Percentiles rank a stretch among this genome's conserved stretches.
These are phyloP conservation scores for Drusus annulatus DNA, from an alignment of 1,140 invertebrate species.

Conservation along the genomic window DNA sequence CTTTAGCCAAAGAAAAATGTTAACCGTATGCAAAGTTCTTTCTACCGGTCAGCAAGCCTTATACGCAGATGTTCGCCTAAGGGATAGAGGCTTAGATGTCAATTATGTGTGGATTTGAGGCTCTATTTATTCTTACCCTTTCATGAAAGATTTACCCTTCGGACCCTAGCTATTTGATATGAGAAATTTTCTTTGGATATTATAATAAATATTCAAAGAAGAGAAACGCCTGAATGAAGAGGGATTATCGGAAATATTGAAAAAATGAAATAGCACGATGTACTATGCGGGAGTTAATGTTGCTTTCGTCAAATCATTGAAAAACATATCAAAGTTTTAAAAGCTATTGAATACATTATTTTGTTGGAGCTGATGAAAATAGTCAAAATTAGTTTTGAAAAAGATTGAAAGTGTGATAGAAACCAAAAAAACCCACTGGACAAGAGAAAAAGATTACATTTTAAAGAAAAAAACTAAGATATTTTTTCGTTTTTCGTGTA, in stretches of 20 bases:
- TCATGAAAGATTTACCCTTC: conserved; percentile 32
- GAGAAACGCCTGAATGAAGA: background rate
- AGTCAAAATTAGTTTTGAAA: too few species aligned
- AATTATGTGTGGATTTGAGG: conserved; percentile 48
- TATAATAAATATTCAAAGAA: conserved; percentile 39
- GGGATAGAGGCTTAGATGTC: conserved; percentile 14
- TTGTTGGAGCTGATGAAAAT: too few species aligned
- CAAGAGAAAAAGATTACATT: too few species aligned
- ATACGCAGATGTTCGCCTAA: background rate
- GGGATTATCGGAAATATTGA: conserved; percentile 40
- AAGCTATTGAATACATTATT: too few species aligned
- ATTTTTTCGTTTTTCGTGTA: too few species aligned
- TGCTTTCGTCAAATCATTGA: too few species aligned
- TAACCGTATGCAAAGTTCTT: conserved; percentile 48
- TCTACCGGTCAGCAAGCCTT: conserved; percentile 39
- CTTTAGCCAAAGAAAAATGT: conserved; percentile 41
- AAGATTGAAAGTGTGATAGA: too few species aligned
- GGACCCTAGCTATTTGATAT: conserved; percentile 36
- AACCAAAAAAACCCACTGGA: too few species aligned
- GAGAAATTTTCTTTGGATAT: conserved; percentile 26
- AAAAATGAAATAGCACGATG: conserved; percentile 1
- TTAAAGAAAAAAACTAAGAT: too few species aligned
- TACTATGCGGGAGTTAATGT: background rate
- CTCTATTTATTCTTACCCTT: conserved; percentile 33
- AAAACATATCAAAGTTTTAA: too few species aligned